Percentiles rank a stretch among this genome's conserved stretches.
These are phyloP conservation scores for Mesoclemmys tuberculata DNA, from an alignment of 2,113 vertebrate species.

Conservation along the genomic window DNA sequence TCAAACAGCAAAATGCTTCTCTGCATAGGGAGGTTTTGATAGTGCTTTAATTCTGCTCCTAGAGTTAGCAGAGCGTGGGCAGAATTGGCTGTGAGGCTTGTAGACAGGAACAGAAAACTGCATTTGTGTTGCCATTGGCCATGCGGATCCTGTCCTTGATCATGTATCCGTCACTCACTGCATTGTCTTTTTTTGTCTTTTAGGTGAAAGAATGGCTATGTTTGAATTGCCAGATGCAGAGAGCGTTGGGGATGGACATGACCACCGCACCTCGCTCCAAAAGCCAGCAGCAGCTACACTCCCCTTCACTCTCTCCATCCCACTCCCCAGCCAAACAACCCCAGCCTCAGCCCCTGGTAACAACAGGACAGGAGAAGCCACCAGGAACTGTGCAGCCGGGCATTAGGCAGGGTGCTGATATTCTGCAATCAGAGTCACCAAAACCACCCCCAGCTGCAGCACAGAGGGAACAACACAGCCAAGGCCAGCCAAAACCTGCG, in stretches of 20 bases:
- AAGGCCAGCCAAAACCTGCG: slow-evolving; percentile 80
- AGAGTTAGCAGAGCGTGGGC: not conserved
- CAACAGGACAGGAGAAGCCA: slow-evolving; percentile 60
- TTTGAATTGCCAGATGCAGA: slow-evolving; percentile 99
- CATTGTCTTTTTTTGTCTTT: not conserved
- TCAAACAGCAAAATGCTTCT: not conserved
- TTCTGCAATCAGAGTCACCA: slow-evolving; percentile 61
- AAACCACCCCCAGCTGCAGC: slow-evolving; percentile 75
- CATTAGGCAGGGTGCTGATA: not conserved
- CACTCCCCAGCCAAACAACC: slow-evolving; percentile 84
- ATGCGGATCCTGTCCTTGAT: not conserved
- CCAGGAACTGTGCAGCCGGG: slow-evolving; percentile 44
- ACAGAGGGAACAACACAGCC: slow-evolving; percentile 66
- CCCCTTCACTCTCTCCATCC: slow-evolving; percentile 84
- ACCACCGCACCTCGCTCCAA: slow-evolving; percentile 96
- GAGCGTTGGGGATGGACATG: slow-evolving; percentile 98
- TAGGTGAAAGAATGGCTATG: slow-evolving; percentile 99
- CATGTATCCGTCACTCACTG: not conserved
- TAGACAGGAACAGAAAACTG: not conserved
- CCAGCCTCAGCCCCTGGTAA: slow-evolving; percentile 42
- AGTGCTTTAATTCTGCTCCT: not conserved
- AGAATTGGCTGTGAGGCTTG: not conserved
- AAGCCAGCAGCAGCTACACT: slow-evolving; percentile 96
- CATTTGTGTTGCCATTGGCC: not conserved
- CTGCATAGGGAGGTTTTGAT: not conserved